A percentile compares a stretch with the other conserved stretches of the same genome.
phyloP scores from a whole-genome alignment of 53 echinoderm and acorn worm species.

The Mesocentrotus franciscanus region DNA sequence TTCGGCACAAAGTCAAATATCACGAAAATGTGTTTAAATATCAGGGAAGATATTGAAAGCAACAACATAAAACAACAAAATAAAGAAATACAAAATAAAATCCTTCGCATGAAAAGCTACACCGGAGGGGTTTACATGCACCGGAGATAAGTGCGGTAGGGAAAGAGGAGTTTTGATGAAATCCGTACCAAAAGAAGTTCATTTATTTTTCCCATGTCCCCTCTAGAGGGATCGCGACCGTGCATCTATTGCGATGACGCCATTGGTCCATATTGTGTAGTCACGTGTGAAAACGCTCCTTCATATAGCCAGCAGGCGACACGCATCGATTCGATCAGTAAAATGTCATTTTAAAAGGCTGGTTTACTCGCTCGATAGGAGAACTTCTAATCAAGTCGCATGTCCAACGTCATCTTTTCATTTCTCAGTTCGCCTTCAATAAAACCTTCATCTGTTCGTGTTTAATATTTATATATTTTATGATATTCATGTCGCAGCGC shows the following conservation, averaged over 20 bases:
- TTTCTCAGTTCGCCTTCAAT: neutral
- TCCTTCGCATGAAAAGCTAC: neutral
- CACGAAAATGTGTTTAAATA: neutral
- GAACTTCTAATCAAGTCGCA: neutral
- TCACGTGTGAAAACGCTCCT: slow-evolving; percentile 26
- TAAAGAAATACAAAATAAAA: neutral
- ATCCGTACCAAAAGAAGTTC: slow-evolving; percentile 18
- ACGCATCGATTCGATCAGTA: slow-evolving; percentile 13
- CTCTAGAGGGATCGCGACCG: slow-evolving; percentile 28
- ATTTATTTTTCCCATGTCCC: slow-evolving; percentile 7
- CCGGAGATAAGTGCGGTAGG: neutral
- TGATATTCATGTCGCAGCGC: neutral
- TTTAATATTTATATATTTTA: neutral
- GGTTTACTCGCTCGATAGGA: neutral
- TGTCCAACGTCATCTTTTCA: neutral
- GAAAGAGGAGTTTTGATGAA: neutral
- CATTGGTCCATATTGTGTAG: slow-evolving; percentile 24
- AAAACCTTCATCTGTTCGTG: neutral
- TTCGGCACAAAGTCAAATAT: neutral
- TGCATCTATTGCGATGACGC: slow-evolving; percentile 19
- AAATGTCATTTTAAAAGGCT: slow-evolving; percentile 25
- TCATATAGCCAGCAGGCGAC: neutral
- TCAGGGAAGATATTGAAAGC: neutral
- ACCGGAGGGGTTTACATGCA: slow-evolving; percentile 1
- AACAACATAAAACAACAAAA: no score